phyloP scores from a whole-genome alignment of 2,797 vertebrate species.

The Lutjanus campechanus region DNA sequence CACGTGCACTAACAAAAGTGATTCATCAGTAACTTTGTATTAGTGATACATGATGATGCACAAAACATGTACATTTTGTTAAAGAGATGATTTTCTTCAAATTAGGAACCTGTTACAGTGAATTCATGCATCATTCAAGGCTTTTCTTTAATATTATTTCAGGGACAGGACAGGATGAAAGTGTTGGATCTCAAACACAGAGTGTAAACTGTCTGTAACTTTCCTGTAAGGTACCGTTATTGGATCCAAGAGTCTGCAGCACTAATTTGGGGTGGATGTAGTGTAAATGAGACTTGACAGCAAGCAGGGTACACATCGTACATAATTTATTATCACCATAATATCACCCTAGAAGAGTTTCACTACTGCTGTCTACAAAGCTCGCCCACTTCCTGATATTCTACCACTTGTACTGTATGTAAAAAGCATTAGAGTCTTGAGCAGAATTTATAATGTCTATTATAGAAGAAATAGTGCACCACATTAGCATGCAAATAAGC shows the following conservation, averaged over 20 bases:
- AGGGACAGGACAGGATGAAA: too few relatives aligned
- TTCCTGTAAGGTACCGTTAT: not conserved
- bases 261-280: constrained; percentile 8
- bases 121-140: not conserved
- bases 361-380: not conserved
- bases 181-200: not conserved
- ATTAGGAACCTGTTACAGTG: not conserved
- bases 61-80: not conserved
- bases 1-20: not conserved
- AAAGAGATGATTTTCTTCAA: not conserved
- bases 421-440: constrained; percentile 21
- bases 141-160: constrained; percentile 2
- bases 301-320: not conserved
- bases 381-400: not conserved
- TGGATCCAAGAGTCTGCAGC: constrained; percentile 12
- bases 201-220: not conserved
- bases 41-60: not conserved
- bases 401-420: constrained; percentile 1
- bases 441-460: constrained; percentile 23
- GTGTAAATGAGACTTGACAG: not conserved
- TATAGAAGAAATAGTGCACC: constrained; percentile 1
- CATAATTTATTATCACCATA: not conserved
- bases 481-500: constrained; percentile 60
- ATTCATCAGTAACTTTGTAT: not conserved
- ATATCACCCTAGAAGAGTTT: not conserved